Evolutionary conservation across 2,888 invertebrate species (phyloP).

Genomic region (Caenorhabditis japonica): DNA sequence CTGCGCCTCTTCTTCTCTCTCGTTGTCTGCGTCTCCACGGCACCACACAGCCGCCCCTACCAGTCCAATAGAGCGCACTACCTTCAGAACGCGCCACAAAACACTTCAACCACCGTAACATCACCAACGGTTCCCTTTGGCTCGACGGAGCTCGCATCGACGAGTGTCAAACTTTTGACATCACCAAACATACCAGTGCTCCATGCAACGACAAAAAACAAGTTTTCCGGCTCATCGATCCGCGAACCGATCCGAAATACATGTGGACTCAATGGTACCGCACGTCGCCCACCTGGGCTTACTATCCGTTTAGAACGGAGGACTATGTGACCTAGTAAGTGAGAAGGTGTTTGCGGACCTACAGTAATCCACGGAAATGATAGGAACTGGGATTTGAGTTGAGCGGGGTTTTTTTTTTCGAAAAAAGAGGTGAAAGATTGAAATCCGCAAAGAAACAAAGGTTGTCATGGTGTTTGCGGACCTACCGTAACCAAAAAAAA

Average conservation of each 20-base stretch:
- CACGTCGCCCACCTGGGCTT: constrained; percentile 32
- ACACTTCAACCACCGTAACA: constrained; percentile 21
- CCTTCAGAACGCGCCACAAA: constrained; percentile 21
- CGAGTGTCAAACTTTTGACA: constrained; percentile 31
- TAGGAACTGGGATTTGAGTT: too few species aligned
- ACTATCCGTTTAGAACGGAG: constrained; percentile 26
- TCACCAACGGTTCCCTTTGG: constrained; percentile 40
- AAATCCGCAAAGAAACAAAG: too few species aligned
- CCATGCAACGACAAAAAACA: constrained; percentile 38
- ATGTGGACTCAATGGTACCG: constrained; percentile 37
- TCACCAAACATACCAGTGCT: constrained; percentile 7
- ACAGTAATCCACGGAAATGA: too few species aligned
- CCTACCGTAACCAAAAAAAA: too few species aligned
- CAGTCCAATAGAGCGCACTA: too few species aligned
- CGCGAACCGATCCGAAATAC: constrained; percentile 37
- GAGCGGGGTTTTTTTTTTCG: too few species aligned
- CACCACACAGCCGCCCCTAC: too few species aligned
- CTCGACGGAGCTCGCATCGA: constrained; percentile 31
- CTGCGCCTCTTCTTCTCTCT: too few species aligned
- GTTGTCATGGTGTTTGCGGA: too few species aligned
- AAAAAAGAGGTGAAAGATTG: too few species aligned
- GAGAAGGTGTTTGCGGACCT: neutral
- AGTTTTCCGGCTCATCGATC: constrained; percentile 28
- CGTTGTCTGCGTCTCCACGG: too few species aligned
- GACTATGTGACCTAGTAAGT: constrained; percentile 36